These are phyloP conservation scores for Mactromeris polynyma DNA, from an alignment of 2,888 invertebrate genomes.

Conservation along the genomic window DNA sequence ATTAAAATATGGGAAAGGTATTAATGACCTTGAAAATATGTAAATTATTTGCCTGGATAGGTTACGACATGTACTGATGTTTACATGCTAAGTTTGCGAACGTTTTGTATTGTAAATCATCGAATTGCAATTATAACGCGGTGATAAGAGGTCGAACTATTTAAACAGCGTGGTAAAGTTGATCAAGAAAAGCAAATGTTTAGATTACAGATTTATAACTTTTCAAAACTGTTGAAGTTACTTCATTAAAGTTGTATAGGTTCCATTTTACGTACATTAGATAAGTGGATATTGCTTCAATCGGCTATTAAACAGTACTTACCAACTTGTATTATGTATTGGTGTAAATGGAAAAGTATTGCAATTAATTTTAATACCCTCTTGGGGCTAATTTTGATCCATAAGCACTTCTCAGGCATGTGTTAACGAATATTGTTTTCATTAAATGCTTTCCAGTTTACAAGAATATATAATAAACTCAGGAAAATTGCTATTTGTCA, in stretches of 20 bases:
- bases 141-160: constrained; percentile 16
- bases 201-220: constrained; percentile 21
- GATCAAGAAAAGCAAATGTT: constrained; percentile 22
- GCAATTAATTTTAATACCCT: too few species aligned
- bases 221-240: neutral
- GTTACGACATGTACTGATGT: neutral
- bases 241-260: neutral
- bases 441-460: too few species aligned
- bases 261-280: neutral
- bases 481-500: too few species aligned
- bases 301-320: neutral
- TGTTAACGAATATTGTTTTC: too few species aligned
- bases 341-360: too few species aligned
- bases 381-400: too few species aligned
- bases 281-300: neutral
- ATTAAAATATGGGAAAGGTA: neutral
- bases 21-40: neutral
- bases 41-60: neutral
- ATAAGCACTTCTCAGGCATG: too few species aligned
- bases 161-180: constrained; percentile 13
- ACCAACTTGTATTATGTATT: neutral
- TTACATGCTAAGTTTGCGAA: neutral
- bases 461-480: too few species aligned
- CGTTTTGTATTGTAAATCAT: neutral
- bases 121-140: constrained; percentile 22